Evolutionary conservation across 2,797 vertebrate genomes (phyloP), one percentile per base, ranked within the genome.

Genomic region (Odontamblyopus lacepedii): DNA sequence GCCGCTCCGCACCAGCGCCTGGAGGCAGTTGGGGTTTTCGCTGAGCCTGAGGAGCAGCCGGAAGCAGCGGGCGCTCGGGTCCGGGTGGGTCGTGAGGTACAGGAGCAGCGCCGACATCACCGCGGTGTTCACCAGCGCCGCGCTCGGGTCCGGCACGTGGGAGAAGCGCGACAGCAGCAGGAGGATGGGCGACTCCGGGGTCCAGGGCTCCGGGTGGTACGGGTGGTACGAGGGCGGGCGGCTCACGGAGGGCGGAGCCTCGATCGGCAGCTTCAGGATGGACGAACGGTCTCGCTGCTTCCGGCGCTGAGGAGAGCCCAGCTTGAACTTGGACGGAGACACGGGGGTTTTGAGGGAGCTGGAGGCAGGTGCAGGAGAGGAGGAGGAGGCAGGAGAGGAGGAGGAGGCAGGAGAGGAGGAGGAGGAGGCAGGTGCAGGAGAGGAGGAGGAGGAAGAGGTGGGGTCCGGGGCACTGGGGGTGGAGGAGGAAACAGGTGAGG

Each of bases 111-210:
- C 93, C 0, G 89, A 91, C 67, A 94, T 76, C 23, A 90, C 74
- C 0, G 82, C 82, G 0, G 88, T 71, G 1, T 83, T 96, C 74
- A 95, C 86, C 70, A 98, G 89, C 0, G 92, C 91, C 0, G 85
- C 85, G 1, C 95, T 96, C 0, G 96, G 94, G 85, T 98, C 96
- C 0, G 94, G 80, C 67, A 88, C 92, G 64, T 95, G 95, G 30
- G 96, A 97, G 84, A 96, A 96, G 12, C 96, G 96, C 0, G 96
- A 97, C 15, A 98, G 85, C 60, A 98, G 93, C 73, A 97, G 88
- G 68, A 98, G 90, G 19, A 95, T 92, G 0, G 96, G 96, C 0
- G 95, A 95, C 80, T 98, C 97, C 0, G 94, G 92, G 0, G 95
- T 93, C 94, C 95, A 96, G 2, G 95, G 94, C 30, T 96, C 94